Conservation (phyloP, 2,888 invertebrate species). For the Thalpophila matura region DNA sequence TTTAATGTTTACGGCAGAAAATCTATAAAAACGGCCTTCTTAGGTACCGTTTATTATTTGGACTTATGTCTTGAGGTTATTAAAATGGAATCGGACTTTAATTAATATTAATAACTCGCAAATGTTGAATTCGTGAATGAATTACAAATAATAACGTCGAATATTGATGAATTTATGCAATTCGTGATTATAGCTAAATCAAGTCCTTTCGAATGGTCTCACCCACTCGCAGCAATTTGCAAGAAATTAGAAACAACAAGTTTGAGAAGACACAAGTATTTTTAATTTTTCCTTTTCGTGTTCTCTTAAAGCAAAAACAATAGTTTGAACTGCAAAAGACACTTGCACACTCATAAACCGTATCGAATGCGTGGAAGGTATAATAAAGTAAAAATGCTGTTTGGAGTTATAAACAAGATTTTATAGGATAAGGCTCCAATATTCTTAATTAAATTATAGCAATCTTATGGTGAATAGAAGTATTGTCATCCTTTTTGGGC, state of each 20-base stretch:
- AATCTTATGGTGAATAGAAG: too few relatives aligned
- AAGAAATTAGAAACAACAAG: slow-evolving; percentile 31
- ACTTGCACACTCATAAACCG: too few relatives aligned
- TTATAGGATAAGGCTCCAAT: too few relatives aligned
- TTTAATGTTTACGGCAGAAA: slow-evolving; percentile 13
- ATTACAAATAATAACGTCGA: neutral
- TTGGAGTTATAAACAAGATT: too few relatives aligned
- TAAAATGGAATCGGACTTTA: neutral
- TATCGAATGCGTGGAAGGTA: too few relatives aligned
- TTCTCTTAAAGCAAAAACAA: slow-evolving; percentile 3
- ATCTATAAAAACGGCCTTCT: neutral
- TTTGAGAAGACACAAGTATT: slow-evolving; percentile 15
- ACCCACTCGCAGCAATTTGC: slow-evolving; percentile 16
- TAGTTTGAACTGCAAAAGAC: too few relatives aligned
- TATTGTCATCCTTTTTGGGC: too few relatives aligned
- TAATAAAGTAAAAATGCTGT: too few relatives aligned
- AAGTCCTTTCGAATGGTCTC: neutral
- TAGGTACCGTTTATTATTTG: neutral
- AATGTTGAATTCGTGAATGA: slow-evolving; percentile 11
- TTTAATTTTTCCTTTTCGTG: neutral
- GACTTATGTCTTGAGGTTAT: neutral
- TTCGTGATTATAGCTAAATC: neutral
- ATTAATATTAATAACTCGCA: neutral
- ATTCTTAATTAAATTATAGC: too few relatives aligned
- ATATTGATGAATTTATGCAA: slow-evolving; percentile 3